phyloP scores from a whole-genome alignment of 1,140 invertebrate species.

The Mercenaria mercenaria region DNA sequence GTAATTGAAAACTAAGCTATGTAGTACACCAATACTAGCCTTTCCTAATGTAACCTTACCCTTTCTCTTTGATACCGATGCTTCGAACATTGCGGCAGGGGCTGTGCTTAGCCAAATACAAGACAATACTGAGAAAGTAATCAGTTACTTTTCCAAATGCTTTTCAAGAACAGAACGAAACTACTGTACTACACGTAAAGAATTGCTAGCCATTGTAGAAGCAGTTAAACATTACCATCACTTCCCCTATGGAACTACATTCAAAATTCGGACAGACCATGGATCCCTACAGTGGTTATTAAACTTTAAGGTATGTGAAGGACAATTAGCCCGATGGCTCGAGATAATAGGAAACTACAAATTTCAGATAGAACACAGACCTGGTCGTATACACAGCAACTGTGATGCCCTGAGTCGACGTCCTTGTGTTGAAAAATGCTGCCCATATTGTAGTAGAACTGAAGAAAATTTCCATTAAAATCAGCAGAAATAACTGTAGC shows the following conservation, averaged over 20 bases:
- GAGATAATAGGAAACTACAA: slow-evolving; percentile 68
- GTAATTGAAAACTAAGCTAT: slow-evolving; percentile 3
- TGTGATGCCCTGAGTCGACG: too few species aligned
- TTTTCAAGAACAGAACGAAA: slow-evolving; percentile 4
- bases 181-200: slow-evolving; percentile 41
- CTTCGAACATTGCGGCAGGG: neutral
- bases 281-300: slow-evolving; percentile 63
- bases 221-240: slow-evolving; percentile 60
- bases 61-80: neutral
- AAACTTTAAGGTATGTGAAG: slow-evolving; percentile 59
- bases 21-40: neutral
- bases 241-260: slow-evolving; percentile 69
- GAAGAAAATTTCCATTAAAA: too few species aligned
- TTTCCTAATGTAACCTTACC: neutral
- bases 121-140: neutral
- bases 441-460: too few species aligned
- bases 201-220: slow-evolving; percentile 64
- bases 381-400: too few species aligned
- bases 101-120: slow-evolving; percentile 9
- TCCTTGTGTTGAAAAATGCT: too few species aligned
- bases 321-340: slow-evolving; percentile 74
- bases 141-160: neutral
- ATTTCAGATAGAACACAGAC: slow-evolving; percentile 58
- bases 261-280: slow-evolving; percentile 7
- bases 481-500: too few species aligned